Conservation (phyloP, 2,888 invertebrate genomes). For the Hemicrepidius hirtus region DNA sequence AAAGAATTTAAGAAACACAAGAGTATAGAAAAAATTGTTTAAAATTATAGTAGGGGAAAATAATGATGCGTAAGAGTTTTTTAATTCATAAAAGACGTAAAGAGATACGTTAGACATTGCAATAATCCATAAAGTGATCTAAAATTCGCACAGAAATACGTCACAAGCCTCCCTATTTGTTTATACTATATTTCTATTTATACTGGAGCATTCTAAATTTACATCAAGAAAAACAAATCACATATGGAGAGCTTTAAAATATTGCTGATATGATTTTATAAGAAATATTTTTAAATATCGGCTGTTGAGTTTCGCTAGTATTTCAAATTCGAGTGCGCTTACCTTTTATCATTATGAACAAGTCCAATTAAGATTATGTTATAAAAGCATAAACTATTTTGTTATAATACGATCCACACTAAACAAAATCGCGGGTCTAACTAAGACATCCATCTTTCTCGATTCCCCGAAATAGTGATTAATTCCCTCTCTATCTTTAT, state of each 20-base stretch:
- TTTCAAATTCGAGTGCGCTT: not conserved
- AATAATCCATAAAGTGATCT: not conserved
- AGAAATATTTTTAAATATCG: not conserved
- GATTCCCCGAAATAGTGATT: constrained; percentile 52
- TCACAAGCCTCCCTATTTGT: constrained; percentile 14
- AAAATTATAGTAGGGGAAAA: not conserved
- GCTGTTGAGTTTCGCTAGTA: no score
- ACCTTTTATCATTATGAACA: constrained; percentile 40
- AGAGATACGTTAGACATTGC: not conserved
- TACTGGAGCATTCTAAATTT: constrained; percentile 13
- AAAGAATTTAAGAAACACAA: not conserved
- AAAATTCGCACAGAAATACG: constrained; percentile 14
- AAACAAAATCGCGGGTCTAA: constrained; percentile 59
- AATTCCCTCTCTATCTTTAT: constrained; percentile 64
- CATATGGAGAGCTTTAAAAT: constrained; percentile 7
- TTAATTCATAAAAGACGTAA: not conserved
- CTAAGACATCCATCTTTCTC: constrained; percentile 62
- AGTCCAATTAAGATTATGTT: not conserved
- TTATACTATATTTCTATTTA: constrained; percentile 25
- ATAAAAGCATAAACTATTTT: constrained; percentile 1
- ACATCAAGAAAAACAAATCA: constrained; percentile 1
- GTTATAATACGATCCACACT: constrained; percentile 51
- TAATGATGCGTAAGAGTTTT: not conserved
- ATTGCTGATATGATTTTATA: not conserved
- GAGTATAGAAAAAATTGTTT: not conserved